Evolutionary conservation across 35 echinoderm and acorn worm species (phyloP), one percentile per base, ranked within the genome.

Genomic region (Patiria miniata): DNA sequence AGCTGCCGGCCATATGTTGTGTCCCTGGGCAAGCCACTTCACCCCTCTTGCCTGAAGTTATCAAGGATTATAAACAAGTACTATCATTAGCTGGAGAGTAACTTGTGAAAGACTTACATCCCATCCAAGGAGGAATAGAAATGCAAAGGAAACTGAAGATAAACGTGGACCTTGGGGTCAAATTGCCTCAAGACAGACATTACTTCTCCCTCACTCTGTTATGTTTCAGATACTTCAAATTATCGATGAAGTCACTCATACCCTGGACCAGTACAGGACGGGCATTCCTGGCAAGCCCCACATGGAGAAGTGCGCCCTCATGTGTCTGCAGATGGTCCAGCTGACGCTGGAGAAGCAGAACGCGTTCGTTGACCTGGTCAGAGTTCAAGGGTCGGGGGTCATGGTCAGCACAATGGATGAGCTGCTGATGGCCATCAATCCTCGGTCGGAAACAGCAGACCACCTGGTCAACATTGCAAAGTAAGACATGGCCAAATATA

Each of bases 341-440:
- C 77, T 91, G 4, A 68, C 89, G 4, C 51, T 98, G 38, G 95
- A 97, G 51, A 98, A 98, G 81, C 92, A 98, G 47, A 83, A 86
- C 39, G 52, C 73, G 30, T 98, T 98, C 78, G 77, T 92, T 39
- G 92, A 98, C 81, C 89, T 98, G 14, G 36, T 98, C 33, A 81
- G 96, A 86, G 56, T 78, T 60, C 92, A 98, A 51, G 92, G 89
- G 30, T 93, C 94, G 4, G 78, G 91, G 65, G 77, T 90, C 78
- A 83, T 98, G 78, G 92, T 93, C 7, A 94, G 85, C n/a, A 89
- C 92, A 4, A 86, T 98, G 86, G 92, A 94, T 65, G 87, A 94
- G 55, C 69, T 98, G 7, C 68, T 98, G 38, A 94, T 98, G 96
- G 89, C 87, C 1, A 98, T 98, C 73, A 98, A 94, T 53, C 92